These are phyloP conservation scores for Drosophila hawaiiensis DNA, from an alignment of 2,888 invertebrate species.

Conservation along the genomic window DNA sequence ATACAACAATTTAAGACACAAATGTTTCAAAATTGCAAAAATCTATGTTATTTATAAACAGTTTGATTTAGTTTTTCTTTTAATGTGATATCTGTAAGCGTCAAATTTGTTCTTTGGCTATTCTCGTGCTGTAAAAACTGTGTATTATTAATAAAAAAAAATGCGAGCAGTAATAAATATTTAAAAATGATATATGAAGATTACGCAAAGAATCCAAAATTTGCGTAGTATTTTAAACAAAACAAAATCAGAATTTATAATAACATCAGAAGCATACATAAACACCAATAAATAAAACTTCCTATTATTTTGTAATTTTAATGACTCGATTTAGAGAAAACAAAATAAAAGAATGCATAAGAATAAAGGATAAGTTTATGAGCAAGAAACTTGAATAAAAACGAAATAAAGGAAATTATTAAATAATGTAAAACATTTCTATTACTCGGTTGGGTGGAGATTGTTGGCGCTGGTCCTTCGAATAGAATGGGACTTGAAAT, in stretches of 20 bases:
- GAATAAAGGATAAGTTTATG: conserved; percentile 45
- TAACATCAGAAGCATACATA: conserved; percentile 31
- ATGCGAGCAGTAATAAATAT: conserved; percentile 35
- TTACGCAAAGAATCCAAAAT: conserved; percentile 37
- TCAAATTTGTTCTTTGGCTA: conserved; percentile 66
- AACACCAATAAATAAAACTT: conserved; percentile 63
- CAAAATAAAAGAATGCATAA: conserved; percentile 35
- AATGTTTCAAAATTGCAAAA: conserved; percentile 56
- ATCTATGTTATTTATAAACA: conserved; percentile 61
- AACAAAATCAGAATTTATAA: conserved; percentile 23
- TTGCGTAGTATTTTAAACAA: conserved; percentile 55
- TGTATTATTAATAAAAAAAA: conserved; percentile 47
- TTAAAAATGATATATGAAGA: conserved; percentile 20
- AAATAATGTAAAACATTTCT: conserved; percentile 23
- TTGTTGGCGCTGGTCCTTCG: not conserved
- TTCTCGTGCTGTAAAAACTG: conserved; percentile 60
- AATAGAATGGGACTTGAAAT: not conserved
- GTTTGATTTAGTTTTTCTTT: conserved; percentile 67
- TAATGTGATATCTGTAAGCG: conserved; percentile 73
- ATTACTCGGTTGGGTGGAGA: not conserved
- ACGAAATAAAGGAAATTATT: conserved; percentile 66
- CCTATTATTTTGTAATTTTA: conserved; percentile 79
- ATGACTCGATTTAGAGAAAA: conserved; percentile 42
- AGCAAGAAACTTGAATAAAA: conserved; percentile 47
- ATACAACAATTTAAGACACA: conserved; percentile 67